Evolutionary conservation across 1,140 invertebrate genomes (phyloP), one percentile per base, ranked within the genome.

Genomic region (Tetragnatha versicolor): DNA sequence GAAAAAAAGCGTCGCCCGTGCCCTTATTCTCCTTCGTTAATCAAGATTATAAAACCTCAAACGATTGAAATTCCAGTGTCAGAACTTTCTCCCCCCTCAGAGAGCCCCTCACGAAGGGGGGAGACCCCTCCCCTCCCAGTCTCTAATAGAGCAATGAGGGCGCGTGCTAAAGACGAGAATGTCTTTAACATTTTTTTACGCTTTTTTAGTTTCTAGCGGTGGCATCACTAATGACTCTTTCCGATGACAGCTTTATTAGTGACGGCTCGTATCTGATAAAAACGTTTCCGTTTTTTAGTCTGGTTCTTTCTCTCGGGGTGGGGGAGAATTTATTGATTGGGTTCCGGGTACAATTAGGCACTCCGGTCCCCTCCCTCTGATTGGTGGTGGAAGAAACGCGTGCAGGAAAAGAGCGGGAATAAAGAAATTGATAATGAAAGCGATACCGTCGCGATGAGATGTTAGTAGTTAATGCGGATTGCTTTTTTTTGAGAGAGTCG

Each of bases 171-270:
- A 20, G 61, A 65, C 22, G 22, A 20, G n/a, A 42, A 65, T 27
- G 61, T 42, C 61, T 22, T 65, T 29, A 27, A n/a, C n/a, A n/a
- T n/a, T n/a, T n/a, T n/a, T 12, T 42, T 39, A 29, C 25, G 22
- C 29, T 65, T 65, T 39, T 65, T 42, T 22, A 7, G 12, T 22
- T 65, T 42, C n/a, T n/a, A 14, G 61, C 37, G 37, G 61, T 65
- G 61, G 61, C 61, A 65, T 65, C 61, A 65, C 61, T 65, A 65
- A 65, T 65, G 61, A 65, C 61, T 27, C 61, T 45, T 65, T 25
- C 25, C 61, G 61, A 65, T 65, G 61, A 65, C 61, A 65, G 61
- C 61, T 65, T 65, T 65, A 65, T 65, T 65, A 65, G 61, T 65
- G 61, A 65, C 35, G 35, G 25, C 29, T n/a, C 22, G 35, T 65